These are phyloP conservation scores for Heliocidaris tuberculata DNA, from an alignment of 35 echinoderm and acorn worm genomes.

Conservation along the genomic window DNA sequence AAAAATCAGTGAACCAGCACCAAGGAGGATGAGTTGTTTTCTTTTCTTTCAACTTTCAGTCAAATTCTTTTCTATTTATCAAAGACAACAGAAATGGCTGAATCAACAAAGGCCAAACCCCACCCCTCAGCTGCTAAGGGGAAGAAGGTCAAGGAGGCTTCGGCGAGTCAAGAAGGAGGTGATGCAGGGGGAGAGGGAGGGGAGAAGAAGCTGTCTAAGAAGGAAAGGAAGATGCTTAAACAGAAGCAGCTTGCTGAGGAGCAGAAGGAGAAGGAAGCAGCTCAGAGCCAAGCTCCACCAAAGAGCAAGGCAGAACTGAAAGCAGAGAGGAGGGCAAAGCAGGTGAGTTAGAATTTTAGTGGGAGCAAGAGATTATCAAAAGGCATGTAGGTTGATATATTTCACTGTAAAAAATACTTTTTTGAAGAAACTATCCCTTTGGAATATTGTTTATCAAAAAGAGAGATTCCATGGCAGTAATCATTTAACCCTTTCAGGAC, in stretches of 20 bases:
- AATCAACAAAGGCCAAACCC: background rate
- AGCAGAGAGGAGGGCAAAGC: slow-evolving; percentile 82
- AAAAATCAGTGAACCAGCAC: no score
- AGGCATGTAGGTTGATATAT: background rate
- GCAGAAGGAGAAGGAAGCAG: slow-evolving; percentile 52
- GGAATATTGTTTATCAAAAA: background rate
- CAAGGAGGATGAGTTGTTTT: background rate
- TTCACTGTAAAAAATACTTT: background rate
- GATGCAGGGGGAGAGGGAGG: slow-evolving; percentile 17
- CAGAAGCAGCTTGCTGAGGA: slow-evolving; percentile 29
- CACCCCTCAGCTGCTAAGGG: background rate
- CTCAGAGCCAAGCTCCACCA: slow-evolving; percentile 49
- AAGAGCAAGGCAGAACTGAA: slow-evolving; percentile 91
- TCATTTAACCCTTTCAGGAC: no score
- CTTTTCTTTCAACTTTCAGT: background rate
- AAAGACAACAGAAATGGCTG: background rate
- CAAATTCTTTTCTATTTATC: background rate
- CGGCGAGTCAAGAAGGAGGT: background rate
- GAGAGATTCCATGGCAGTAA: no score
- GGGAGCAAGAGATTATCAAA: background rate
- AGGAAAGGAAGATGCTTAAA: slow-evolving; percentile 26
- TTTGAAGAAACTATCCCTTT: background rate
- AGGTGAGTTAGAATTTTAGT: slow-evolving; percentile 56
- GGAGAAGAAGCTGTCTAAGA: slow-evolving; percentile 39
- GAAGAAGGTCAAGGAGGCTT: slow-evolving; percentile 9